phyloP scores from a whole-genome alignment of 2,113 vertebrate genomes.

The Pterocles orientalis region DNA sequence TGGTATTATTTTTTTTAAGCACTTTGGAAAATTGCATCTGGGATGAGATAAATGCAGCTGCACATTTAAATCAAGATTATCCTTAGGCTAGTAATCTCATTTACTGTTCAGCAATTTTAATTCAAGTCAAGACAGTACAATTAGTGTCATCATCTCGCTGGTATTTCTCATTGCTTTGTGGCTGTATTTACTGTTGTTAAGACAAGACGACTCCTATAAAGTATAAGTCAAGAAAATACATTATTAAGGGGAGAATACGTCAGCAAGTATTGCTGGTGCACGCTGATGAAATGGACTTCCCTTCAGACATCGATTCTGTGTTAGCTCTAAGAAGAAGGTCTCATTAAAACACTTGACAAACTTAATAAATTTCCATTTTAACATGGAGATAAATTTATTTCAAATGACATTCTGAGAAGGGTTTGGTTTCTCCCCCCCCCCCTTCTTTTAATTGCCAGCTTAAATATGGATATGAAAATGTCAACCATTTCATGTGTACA shows the following conservation, averaged over 20 bases:
- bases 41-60: slow-evolving; percentile 71
- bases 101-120: slow-evolving; percentile 78
- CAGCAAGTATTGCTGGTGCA: slow-evolving; percentile 57
- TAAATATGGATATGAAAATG: neutral
- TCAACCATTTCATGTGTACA: neutral
- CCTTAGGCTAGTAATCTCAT: slow-evolving; percentile 73
- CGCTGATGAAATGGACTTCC: slow-evolving; percentile 65
- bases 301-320: neutral
- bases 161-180: slow-evolving; percentile 74
- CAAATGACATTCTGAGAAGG: neutral
- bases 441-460: neutral
- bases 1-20: slow-evolving; percentile 39
- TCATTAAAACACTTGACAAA: neutral
- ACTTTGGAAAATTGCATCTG: slow-evolving; percentile 66
- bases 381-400: neutral
- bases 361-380: slow-evolving; percentile 11
- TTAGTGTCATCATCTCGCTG: slow-evolving; percentile 77
- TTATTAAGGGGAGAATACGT: slow-evolving; percentile 75
- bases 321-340: neutral
- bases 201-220: slow-evolving; percentile 74
- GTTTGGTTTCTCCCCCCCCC: neutral
- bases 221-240: slow-evolving; percentile 79
- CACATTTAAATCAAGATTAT: slow-evolving; percentile 76
- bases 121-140: slow-evolving; percentile 76
- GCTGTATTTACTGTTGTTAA: slow-evolving; percentile 84